phyloP scores from a whole-genome alignment of 1,140 invertebrate genomes.

The Pygmarrhopalites habei region DNA sequence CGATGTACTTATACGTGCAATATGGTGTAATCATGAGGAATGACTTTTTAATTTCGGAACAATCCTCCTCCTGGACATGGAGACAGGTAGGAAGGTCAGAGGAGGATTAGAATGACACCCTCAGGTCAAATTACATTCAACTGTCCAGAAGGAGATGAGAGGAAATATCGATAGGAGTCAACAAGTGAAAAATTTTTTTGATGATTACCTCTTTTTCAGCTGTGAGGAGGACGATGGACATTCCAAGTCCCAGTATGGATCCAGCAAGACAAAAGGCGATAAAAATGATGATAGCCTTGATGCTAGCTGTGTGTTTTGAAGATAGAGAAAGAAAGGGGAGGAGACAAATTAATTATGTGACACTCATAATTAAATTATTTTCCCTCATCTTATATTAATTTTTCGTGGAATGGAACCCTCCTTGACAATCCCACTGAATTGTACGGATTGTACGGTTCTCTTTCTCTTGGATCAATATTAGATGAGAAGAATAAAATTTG shows the following conservation, averaged over 20 bases:
- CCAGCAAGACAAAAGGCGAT: constrained; percentile 1
- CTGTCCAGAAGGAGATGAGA: too few species aligned
- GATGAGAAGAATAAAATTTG: too few species aligned
- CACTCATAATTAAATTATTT: too few species aligned
- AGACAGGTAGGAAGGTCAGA: too few species aligned
- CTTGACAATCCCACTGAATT: not conserved
- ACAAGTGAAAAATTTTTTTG: too few species aligned
- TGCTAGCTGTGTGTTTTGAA: not conserved
- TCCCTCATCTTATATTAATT: not conserved
- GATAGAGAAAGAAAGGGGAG: not conserved
- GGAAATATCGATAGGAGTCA: too few species aligned
- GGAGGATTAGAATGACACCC: too few species aligned
- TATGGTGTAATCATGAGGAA: too few species aligned
- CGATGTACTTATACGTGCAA: too few species aligned
- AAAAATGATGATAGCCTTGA: constrained; percentile 6
- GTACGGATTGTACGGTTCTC: not conserved
- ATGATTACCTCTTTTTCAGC: constrained; percentile 1
- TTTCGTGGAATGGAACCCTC: not conserved
- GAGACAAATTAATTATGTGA: not conserved
- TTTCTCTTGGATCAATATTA: not conserved
- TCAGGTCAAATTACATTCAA: too few species aligned
- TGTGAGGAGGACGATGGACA: not conserved
- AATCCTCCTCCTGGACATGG: too few species aligned
- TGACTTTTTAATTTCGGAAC: too few species aligned
- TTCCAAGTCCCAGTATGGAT: not conserved